Evolutionary conservation across 2,113 vertebrate genomes (phyloP).

Genomic region (Protobothrops flavoviridis): DNA sequence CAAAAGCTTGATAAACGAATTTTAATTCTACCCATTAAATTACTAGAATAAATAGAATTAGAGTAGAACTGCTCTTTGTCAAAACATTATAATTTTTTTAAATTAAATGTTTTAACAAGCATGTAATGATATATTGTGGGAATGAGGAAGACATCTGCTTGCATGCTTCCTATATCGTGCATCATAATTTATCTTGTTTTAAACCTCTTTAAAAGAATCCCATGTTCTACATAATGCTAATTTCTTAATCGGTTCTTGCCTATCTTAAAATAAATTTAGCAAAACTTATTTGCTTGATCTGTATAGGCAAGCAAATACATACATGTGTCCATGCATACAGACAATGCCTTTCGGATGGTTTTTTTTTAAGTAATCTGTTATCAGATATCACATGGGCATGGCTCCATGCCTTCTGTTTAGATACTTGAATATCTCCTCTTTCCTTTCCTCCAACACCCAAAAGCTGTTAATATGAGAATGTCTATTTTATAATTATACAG

Average conservation of each 20-base stretch:
- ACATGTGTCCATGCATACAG: background rate
- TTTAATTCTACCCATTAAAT: background rate
- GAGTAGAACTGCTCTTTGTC: background rate
- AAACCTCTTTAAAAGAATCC: background rate
- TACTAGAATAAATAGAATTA: background rate
- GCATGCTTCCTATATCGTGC: background rate
- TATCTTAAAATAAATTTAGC: background rate
- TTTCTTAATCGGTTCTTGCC: background rate
- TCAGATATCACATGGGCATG: background rate
- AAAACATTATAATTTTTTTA: background rate
- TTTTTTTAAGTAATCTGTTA: background rate
- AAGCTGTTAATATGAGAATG: background rate
- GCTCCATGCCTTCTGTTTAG: background rate
- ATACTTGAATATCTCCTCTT: background rate
- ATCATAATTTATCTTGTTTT: background rate
- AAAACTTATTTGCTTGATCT: background rate
- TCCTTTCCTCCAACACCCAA: background rate
- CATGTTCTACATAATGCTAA: background rate
- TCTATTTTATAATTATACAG: background rate
- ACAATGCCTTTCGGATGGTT: background rate
- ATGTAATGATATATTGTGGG: background rate
- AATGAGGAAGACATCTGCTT: background rate
- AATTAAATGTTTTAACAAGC: background rate
- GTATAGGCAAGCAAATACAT: background rate
- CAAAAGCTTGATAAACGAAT: background rate